These are phyloP conservation scores for Morone chrysops DNA, from an alignment of 2,113 vertebrate genomes.

Conservation along the genomic window DNA sequence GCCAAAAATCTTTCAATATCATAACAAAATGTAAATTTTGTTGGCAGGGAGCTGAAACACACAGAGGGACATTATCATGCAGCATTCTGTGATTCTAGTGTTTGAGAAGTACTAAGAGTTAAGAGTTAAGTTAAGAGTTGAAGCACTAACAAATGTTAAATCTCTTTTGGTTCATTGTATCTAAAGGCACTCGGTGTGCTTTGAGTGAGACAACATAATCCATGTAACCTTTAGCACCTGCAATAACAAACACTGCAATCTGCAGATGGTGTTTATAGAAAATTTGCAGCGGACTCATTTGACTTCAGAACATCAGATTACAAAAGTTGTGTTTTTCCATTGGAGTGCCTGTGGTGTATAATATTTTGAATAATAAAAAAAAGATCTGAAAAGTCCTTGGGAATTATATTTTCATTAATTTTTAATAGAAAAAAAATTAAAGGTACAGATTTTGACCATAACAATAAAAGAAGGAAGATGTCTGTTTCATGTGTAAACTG, in stretches of 20 bases:
- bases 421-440: too few relatives aligned
- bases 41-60: background rate
- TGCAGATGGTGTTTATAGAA: slow-evolving; percentile 18
- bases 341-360: background rate
- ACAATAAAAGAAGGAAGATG: too few relatives aligned
- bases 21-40: background rate
- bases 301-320: background rate
- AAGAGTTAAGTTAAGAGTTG: too few relatives aligned
- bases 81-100: background rate
- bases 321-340: background rate
- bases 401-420: background rate
- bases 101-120: background rate
- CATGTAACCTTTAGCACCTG: slow-evolving; percentile 8
- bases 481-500: too few relatives aligned
- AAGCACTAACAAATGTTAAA: background rate
- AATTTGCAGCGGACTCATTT: background rate
- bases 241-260: slow-evolving; percentile 13
- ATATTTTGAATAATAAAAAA: background rate
- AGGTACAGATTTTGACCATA: too few relatives aligned
- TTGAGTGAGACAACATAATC: background rate
- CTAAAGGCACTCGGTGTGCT: background rate
- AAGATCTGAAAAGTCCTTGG: background rate
- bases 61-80: too few relatives aligned
- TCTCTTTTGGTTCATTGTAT: background rate
- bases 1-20: background rate